Base-by-base conservation (phyloP, 2,797 vertebrate species). In the Vireo griseus region DNA sequence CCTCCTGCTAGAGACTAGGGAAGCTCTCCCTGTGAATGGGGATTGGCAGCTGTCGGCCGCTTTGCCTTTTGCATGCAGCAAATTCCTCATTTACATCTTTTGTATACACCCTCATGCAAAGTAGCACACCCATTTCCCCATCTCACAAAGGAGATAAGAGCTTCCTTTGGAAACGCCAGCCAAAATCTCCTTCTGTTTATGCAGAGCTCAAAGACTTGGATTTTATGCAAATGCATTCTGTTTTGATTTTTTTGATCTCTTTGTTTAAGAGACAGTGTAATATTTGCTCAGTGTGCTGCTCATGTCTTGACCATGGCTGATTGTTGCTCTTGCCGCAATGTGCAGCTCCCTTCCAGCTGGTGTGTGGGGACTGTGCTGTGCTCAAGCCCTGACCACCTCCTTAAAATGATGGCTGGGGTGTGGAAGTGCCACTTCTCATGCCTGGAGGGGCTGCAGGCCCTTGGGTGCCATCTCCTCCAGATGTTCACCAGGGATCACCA, bases 71-170 rank as follows among this genome's bases (percentile, higher is more conserved):
- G 98, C 98, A 98, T 97, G 98, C 97, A 97, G 98, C 98, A 97
- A 98, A 97, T 97, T 98, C 97, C 72, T 96, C 96, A 99, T 99
- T 99, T 99, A 97, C 99, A 99, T 99, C 98, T 97, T 98, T 97
- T 98, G 98, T 98, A 97, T 97, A 97, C 94, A 88, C 95, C 97
- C 97, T 97, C 98, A 98, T 99, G 98, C 98, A 98, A 99, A 99
- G 97, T 88, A 97, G 98, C 98, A 97, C 97, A 98, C 97, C 98
- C 98, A 97, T 97, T 97, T 98, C 97, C 97, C 97, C 88, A 92
- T 90, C 89, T 91, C 96, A 98, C 97, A 98, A 98, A 98, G 97
- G 95, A 96, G 83, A 92, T 84, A 86, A 97, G 97, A 96, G 95
- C 97, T 97, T 98, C 97, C 96, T 97, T 98, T 97, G 97, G 97